These are phyloP conservation scores for Steinernema carpocapsae DNA, from an alignment of 2,888 invertebrate species.

Conservation along the genomic window DNA sequence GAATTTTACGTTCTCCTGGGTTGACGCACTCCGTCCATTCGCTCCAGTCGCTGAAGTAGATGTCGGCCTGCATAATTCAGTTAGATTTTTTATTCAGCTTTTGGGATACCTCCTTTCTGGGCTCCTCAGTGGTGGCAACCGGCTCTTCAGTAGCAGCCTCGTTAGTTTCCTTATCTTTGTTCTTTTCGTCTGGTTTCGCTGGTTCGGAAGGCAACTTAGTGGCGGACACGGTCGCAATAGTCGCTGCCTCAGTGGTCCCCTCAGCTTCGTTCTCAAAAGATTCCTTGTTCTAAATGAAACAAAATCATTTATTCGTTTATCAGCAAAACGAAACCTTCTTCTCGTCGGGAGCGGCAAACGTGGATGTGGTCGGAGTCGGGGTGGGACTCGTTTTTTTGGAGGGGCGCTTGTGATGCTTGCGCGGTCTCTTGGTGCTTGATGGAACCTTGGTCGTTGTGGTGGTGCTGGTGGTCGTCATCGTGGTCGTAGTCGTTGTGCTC, in stretches of 20 bases:
- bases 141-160: slow-evolving; percentile 22
- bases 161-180: slow-evolving; percentile 12
- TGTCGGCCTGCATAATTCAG: slow-evolving; percentile 38
- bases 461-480: slow-evolving; percentile 11
- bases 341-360: not conserved
- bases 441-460: slow-evolving; percentile 24
- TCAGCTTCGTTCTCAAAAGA: not conserved
- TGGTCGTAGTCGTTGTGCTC: slow-evolving; percentile 19
- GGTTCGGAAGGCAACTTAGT: not conserved
- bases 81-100: slow-evolving; percentile 10
- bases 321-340: not conserved
- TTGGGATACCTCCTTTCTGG: slow-evolving; percentile 20
- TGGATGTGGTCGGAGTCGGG: not conserved
- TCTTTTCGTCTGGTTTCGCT: slow-evolving; percentile 36
- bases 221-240: not conserved
- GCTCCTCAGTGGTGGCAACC: slow-evolving; percentile 13
- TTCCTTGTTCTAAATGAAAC: not conserved
- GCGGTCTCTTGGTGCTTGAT: not conserved
- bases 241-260: not conserved
- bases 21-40: slow-evolving; percentile 66
- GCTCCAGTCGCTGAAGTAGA: slow-evolving; percentile 66
- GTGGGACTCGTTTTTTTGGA: slow-evolving; percentile 14
- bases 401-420: slow-evolving; percentile 5
- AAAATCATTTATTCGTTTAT: not conserved
- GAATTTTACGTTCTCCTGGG: slow-evolving; percentile 64